Evolutionary conservation across 2,113 vertebrate genomes (phyloP).

Genomic region (Rhinogobius similis): DNA sequence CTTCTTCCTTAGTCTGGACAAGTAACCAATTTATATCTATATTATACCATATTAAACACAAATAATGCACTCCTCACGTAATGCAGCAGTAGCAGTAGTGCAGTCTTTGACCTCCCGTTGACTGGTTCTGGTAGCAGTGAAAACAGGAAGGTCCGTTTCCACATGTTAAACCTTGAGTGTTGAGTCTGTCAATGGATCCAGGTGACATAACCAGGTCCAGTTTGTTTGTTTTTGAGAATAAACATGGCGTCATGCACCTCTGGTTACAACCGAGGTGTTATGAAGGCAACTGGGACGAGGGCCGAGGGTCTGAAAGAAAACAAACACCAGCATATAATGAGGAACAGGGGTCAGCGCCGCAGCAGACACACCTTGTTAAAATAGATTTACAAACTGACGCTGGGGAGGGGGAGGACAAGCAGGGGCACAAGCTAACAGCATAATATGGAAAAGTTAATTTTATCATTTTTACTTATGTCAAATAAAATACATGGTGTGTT

Average conservation of each 20-base stretch:
- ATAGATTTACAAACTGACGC: neutral
- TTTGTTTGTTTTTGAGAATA: constrained; percentile 4
- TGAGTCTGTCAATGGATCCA: neutral
- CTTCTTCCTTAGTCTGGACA: too few species aligned
- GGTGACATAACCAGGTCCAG: neutral
- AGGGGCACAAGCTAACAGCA: neutral
- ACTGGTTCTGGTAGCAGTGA: constrained; percentile 2
- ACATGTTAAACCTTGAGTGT: neutral
- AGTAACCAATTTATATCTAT: too few species aligned
- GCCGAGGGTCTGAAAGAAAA: neutral
- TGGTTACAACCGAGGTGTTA: constrained; percentile 1
- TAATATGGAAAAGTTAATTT: neutral
- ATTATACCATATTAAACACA: too few species aligned
- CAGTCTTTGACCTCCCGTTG: neutral
- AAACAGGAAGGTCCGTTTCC: constrained; percentile 8
- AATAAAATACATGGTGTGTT: neutral
- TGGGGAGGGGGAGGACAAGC: neutral
- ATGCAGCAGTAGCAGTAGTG: neutral
- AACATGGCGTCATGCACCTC: neutral
- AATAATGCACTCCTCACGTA: neutral
- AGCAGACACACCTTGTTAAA: constrained; percentile 3
- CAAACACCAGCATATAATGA: neutral
- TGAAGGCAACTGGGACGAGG: neutral
- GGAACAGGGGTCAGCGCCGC: constrained; percentile 2
- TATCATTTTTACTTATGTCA: neutral